Evolutionary conservation across 1,140 invertebrate species (phyloP), one percentile per base, ranked within the genome.

Genomic region (Drosophila subobscura): DNA sequence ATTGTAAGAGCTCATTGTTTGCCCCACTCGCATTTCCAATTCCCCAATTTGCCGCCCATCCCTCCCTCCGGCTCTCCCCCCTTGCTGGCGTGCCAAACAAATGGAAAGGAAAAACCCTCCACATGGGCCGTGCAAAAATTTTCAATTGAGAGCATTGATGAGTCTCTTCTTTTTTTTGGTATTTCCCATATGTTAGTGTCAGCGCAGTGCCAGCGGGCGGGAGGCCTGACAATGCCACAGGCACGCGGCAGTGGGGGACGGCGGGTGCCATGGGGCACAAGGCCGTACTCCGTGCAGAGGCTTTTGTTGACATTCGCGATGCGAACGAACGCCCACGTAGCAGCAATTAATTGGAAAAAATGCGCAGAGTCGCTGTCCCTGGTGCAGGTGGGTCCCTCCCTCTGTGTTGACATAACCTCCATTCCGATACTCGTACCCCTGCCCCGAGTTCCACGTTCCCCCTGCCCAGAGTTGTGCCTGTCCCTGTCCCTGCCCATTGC

Each of bases 311-410:
- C 78, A 78, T 59, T 75, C 65, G 71, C 66, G 70, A 56, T 29
- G 41, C 72, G 58, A 49, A 71, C 49, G 64, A 49, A 74, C 49
- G 64, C 61, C 70, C 83, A 86, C 78, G 78, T 88, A 81, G 66
- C 78, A 66, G 77, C 78, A 85, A 86, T 86, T 86, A 86, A 86
- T 86, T 86, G 83, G 83, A 83, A 86, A 68, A 85, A 83, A 88
- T 81, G 83, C 67, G 78, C 78, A 88, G 83, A 88, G 74, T 63
- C 49, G 49, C 37, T 44, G 47, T 29, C 41, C 12, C 33, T 5
- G 50, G 25, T 63, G 67, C 81, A 86, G 77, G 65, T 86, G 80
- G 64, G 10, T 12, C n/a, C n/a, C 73, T 25, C 71, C 55, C 16
- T 20, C 16, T 20, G 16, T 74, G 73, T 86, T 67, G 78, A 77